These are phyloP conservation scores for Drosophila helvetica DNA, from an alignment of 2,888 invertebrate genomes.

Conservation along the genomic window DNA sequence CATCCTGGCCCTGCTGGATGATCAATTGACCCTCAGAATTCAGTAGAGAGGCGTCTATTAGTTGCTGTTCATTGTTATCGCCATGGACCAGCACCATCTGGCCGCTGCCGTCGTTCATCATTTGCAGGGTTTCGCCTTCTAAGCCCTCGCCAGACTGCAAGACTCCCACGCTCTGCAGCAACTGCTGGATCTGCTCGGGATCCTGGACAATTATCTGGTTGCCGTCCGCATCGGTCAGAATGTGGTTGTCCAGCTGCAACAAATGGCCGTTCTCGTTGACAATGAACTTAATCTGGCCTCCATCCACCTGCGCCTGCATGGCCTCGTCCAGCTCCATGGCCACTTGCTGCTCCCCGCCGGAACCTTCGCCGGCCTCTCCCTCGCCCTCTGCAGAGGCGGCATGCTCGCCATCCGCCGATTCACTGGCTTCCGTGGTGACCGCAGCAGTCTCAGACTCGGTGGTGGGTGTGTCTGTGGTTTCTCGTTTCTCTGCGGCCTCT, in stretches of 20 bases:
- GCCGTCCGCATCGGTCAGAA: slow-evolving; percentile 84
- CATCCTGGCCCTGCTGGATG: slow-evolving; percentile 83
- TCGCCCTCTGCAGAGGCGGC: slow-evolving; percentile 48
- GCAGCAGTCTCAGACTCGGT: slow-evolving; percentile 53
- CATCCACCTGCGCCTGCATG: slow-evolving; percentile 84
- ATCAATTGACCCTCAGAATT: slow-evolving; percentile 84
- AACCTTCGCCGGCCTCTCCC: slow-evolving; percentile 52
- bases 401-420: slow-evolving; percentile 49
- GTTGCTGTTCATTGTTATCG: slow-evolving; percentile 83
- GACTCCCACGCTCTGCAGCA: slow-evolving; percentile 84
- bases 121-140: slow-evolving; percentile 84
- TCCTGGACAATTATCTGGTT: slow-evolving; percentile 84
- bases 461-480: slow-evolving; percentile 46
- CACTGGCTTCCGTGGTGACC: slow-evolving; percentile 40
- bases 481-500: slow-evolving; percentile 43
- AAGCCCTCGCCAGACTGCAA: slow-evolving; percentile 83
- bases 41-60: slow-evolving; percentile 83
- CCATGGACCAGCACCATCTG: slow-evolving; percentile 84
- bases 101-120: slow-evolving; percentile 84
- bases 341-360: slow-evolving; percentile 79
- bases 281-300: slow-evolving; percentile 84
- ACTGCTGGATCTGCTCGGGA: slow-evolving; percentile 84
- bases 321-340: slow-evolving; percentile 84
- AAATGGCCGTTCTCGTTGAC: slow-evolving; percentile 84
- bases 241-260: slow-evolving; percentile 84